phyloP scores from a whole-genome alignment of 1,140 invertebrate genomes.

The Thalassaphorura encarpata region DNA sequence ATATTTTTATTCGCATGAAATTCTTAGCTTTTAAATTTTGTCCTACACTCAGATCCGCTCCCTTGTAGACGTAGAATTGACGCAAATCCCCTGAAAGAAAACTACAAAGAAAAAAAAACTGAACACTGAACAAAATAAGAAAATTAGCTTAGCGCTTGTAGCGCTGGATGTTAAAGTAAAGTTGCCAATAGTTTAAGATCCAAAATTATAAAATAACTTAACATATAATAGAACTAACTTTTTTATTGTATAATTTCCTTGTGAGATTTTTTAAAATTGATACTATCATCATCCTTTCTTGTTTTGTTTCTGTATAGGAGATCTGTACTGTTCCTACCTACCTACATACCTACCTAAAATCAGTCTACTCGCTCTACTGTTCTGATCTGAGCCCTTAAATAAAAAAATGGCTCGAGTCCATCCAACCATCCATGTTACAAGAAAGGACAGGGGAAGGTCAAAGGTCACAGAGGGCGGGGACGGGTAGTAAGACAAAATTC shows the following conservation, averaged over 20 bases:
- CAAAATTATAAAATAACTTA: too few relatives aligned
- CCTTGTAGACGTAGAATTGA: too few relatives aligned
- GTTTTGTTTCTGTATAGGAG: background rate
- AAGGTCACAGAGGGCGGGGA: background rate
- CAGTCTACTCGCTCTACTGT: too few relatives aligned
- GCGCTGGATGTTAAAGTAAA: background rate
- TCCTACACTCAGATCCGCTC: too few relatives aligned
- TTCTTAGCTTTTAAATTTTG: too few relatives aligned
- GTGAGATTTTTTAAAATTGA: background rate
- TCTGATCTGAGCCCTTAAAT: background rate
- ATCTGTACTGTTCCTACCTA: too few relatives aligned
- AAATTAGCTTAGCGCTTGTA: too few relatives aligned
- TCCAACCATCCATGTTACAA: slow-evolving; percentile 12
- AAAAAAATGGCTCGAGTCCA: background rate
- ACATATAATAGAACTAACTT: background rate
- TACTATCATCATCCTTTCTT: background rate
- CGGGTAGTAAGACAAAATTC: background rate
- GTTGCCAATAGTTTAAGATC: background rate
- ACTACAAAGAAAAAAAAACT: too few relatives aligned
- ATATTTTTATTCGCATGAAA: too few relatives aligned
- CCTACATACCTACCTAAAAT: too few relatives aligned
- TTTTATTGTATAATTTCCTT: background rate
- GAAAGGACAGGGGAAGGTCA: background rate
- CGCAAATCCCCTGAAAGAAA: too few relatives aligned
- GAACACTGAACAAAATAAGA: too few relatives aligned